These are phyloP conservation scores for Gorilla gorilla DNA, from an alignment of 2,113 vertebrate genomes.

Conservation along the genomic window DNA sequence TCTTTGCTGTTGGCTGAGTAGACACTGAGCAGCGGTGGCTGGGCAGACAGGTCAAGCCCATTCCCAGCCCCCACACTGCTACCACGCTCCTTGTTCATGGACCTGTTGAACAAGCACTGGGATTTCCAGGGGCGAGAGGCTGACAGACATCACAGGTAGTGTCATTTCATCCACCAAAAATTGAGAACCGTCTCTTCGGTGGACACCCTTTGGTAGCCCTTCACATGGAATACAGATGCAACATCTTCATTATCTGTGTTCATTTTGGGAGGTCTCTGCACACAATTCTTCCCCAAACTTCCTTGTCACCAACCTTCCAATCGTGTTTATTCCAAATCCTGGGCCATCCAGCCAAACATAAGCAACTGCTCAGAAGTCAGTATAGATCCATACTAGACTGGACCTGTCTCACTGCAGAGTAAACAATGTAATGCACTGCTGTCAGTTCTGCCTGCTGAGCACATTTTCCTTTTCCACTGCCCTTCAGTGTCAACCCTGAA, in stretches of 20 bases:
- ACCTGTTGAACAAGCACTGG: too few relatives aligned
- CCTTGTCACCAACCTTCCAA: background rate
- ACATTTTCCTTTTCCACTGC: background rate
- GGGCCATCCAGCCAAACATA: background rate
- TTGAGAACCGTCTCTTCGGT: background rate
- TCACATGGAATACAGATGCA: background rate
- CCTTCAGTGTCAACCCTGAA: background rate
- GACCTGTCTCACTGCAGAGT: too few relatives aligned
- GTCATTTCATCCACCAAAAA: background rate
- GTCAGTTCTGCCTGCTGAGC: background rate
- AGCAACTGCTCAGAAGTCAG: background rate
- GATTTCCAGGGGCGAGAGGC: background rate
- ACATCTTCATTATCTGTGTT: background rate
- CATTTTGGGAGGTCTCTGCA: background rate
- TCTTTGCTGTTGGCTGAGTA: background rate
- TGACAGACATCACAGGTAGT: background rate
- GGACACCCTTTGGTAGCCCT: too few relatives aligned
- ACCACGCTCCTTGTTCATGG: background rate
- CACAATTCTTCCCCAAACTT: background rate
- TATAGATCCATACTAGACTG: background rate
- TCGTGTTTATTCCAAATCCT: background rate
- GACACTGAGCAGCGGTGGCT: background rate
- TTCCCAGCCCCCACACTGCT: background rate
- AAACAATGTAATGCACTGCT: rapidly evolving
- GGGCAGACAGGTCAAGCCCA: background rate